Evolutionary conservation across 2,888 invertebrate species (phyloP).

Genomic region (Athetis lepigone): DNA sequence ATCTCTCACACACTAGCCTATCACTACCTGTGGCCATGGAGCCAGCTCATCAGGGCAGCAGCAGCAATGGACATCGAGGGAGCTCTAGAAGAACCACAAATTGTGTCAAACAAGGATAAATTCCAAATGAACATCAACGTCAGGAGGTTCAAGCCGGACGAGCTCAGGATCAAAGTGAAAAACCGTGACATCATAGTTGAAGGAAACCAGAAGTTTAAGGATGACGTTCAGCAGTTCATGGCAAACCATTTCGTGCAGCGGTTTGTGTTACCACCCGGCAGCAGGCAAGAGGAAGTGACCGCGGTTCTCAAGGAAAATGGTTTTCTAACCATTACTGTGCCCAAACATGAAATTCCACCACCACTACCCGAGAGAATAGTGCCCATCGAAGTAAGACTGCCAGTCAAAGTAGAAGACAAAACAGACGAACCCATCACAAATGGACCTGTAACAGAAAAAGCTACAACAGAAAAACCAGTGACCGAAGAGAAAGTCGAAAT

Average conservation of each 20-base stretch:
- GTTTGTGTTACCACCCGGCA: slow-evolving; percentile 82
- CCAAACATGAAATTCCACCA: slow-evolving; percentile 84
- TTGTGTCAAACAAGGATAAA: slow-evolving; percentile 78
- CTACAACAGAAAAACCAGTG: slow-evolving; percentile 59
- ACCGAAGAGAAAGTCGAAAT: slow-evolving; percentile 62
- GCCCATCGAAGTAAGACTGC: slow-evolving; percentile 79
- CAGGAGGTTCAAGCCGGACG: slow-evolving; percentile 82
- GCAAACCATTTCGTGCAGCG: slow-evolving; percentile 85
- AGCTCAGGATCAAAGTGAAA: slow-evolving; percentile 83
- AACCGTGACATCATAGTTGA: slow-evolving; percentile 83
- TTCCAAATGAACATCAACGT: slow-evolving; percentile 81
- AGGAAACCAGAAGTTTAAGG: slow-evolving; percentile 80
- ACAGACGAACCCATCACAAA: slow-evolving; percentile 55
- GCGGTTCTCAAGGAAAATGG: slow-evolving; percentile 82
- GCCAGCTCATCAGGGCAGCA: slow-evolving; percentile 81
- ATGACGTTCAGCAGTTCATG: slow-evolving; percentile 74
- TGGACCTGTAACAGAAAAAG: slow-evolving; percentile 61
- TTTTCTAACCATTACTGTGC: slow-evolving; percentile 78
- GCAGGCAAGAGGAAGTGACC: slow-evolving; percentile 82
- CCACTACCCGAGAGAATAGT: slow-evolving; percentile 83
- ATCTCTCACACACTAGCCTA: slow-evolving; percentile 80
- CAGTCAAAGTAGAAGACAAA: slow-evolving; percentile 64
- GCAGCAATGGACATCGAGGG: slow-evolving; percentile 78
- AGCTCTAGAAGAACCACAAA: slow-evolving; percentile 80
- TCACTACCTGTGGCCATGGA: slow-evolving; percentile 87